Evolutionary conservation across 2,888 invertebrate genomes (phyloP).

Genomic region (Pyrochroa serraticornis): DNA sequence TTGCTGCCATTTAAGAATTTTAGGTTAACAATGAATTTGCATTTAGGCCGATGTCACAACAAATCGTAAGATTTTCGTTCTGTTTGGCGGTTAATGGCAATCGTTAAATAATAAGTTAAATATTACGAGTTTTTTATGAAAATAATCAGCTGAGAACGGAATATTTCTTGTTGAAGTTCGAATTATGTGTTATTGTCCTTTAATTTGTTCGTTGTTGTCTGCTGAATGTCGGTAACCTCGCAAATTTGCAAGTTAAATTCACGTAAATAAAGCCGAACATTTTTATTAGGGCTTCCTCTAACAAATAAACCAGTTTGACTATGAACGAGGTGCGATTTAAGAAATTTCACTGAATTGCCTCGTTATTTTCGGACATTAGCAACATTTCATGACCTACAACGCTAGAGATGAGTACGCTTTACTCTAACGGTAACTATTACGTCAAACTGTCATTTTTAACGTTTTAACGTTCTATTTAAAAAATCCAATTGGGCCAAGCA

Average conservation of each 20-base stretch:
- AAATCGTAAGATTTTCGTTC: too few relatives aligned
- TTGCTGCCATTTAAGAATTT: too few relatives aligned
- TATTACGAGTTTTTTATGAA: slow-evolving; percentile 6
- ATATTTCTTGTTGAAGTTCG: slow-evolving; percentile 21
- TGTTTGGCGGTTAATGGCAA: too few relatives aligned
- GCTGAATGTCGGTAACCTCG: slow-evolving; percentile 28
- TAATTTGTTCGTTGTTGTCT: slow-evolving; percentile 29
- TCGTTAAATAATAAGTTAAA: too few relatives aligned
- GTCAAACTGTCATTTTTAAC: slow-evolving; percentile 8
- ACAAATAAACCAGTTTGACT: slow-evolving; percentile 5
- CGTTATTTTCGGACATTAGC: neutral
- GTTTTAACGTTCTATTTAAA: slow-evolving; percentile 3
- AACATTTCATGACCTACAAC: too few relatives aligned
- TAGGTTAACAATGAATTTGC: neutral
- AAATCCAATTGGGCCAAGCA: slow-evolving; percentile 6
- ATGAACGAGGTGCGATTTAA: too few relatives aligned
- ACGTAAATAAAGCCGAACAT: slow-evolving; percentile 19
- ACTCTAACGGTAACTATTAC: slow-evolving; percentile 9
- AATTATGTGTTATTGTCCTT: slow-evolving; percentile 31
- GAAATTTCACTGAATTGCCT: neutral
- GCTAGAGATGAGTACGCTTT: neutral
- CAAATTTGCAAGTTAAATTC: slow-evolving; percentile 29
- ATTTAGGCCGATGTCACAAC: neutral
- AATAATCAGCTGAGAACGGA: slow-evolving; percentile 19
- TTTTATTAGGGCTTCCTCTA: slow-evolving; percentile 19